These are phyloP conservation scores for Chelon auratus DNA, from an alignment of 2,797 vertebrate species.

Conservation along the genomic window DNA sequence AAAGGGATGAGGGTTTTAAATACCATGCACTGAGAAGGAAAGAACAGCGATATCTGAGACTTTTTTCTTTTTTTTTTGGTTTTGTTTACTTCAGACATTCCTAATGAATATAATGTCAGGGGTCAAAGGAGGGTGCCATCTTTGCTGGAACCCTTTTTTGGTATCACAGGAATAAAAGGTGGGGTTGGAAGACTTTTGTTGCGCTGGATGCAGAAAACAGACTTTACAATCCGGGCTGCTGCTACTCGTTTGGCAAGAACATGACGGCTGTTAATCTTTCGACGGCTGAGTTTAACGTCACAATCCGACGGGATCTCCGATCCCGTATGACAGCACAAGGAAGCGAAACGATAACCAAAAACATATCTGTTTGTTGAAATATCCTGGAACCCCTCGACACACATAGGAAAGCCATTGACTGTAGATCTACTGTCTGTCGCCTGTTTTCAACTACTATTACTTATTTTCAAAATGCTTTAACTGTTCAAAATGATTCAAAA, in stretches of 20 bases:
- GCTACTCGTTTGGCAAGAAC: conserved; percentile 64
- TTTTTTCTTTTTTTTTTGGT: conserved; percentile 22
- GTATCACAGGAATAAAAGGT: conserved; percentile 50
- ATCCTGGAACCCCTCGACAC: conserved; percentile 71
- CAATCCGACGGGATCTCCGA: conserved; percentile 33
- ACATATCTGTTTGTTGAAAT: conserved; percentile 71
- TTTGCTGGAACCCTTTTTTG: conserved; percentile 41
- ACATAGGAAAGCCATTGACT: conserved; percentile 85
- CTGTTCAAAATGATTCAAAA: conserved; percentile 85
- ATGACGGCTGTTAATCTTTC: conserved; percentile 45
- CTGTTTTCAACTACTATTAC: conserved; percentile 77
- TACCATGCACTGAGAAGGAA: conserved; percentile 77
- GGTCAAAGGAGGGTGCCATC: conserved; percentile 37
- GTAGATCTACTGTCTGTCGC: conserved; percentile 80
- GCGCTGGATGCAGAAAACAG: conserved; percentile 78
- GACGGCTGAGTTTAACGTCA: conserved; percentile 45
- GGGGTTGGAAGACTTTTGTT: conserved; percentile 67
- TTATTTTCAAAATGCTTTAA: conserved; percentile 85
- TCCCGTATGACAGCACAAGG: conserved; percentile 39
- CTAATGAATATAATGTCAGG: conserved; percentile 62
- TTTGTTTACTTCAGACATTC: conserved; percentile 84
- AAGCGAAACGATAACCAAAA: conserved; percentile 71
- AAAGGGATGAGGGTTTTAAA: conserved; percentile 65
- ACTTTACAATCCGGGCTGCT: conserved; percentile 75
- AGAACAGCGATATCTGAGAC: conserved; percentile 72